phyloP scores from a whole-genome alignment of 2,113 vertebrate species.

The Isichthys henryi region DNA sequence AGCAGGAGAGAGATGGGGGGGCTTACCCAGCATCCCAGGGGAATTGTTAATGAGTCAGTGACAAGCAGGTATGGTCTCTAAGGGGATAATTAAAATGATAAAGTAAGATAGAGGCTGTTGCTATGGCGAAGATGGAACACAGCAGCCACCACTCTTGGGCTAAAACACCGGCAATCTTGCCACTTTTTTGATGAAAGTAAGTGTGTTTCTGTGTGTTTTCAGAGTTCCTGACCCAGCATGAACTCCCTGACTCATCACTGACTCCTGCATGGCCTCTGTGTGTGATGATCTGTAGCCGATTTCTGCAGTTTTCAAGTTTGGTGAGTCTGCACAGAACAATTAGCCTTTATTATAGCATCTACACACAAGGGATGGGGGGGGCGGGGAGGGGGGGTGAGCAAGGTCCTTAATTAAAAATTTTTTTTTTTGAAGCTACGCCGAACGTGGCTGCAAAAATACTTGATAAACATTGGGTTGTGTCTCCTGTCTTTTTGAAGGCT shows the following conservation, averaged over 20 bases:
- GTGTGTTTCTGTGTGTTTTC: not conserved
- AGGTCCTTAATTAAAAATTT: not conserved
- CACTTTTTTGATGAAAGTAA: conserved; percentile 32
- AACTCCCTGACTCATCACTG: conserved; percentile 17
- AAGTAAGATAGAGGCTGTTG: conserved; percentile 38
- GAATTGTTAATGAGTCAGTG: conserved; percentile 42
- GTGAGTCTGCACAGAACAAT: conserved; percentile 22
- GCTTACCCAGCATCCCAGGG: conserved; percentile 30
- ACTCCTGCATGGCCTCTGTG: conserved; percentile 24
- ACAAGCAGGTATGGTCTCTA: conserved; percentile 41
- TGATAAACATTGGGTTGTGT: not conserved
- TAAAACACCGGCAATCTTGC: conserved; percentile 32
- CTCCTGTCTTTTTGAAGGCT: not conserved
- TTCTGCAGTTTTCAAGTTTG: conserved; percentile 25
- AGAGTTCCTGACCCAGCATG: conserved; percentile 30
- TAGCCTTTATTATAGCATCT: conserved; percentile 3
- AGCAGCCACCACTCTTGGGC: conserved; percentile 25
- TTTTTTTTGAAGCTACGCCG: not conserved
- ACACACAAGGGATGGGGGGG: not conserved
- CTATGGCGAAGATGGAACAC: conserved; percentile 25
- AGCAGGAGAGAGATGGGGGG: not conserved
- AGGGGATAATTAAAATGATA: conserved; percentile 51
- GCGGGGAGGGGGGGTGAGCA: not conserved
- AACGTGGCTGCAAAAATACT: not conserved
- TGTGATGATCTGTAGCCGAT: conserved; percentile 31